These are phyloP conservation scores for Laodelphax striatellus DNA, from an alignment of 1,140 invertebrate genomes.

Conservation along the genomic window DNA sequence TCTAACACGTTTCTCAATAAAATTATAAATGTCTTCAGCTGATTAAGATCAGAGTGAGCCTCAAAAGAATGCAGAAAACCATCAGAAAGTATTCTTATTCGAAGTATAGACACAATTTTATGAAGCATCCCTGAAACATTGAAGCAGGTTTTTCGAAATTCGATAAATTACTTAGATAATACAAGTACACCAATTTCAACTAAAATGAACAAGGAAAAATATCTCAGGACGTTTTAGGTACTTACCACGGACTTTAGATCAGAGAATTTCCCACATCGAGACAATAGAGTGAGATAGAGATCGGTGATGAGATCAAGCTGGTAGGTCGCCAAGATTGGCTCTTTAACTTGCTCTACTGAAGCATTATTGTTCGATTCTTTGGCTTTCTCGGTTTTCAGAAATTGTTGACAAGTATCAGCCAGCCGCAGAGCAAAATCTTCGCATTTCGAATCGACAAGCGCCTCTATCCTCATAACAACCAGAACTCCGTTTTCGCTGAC, in stretches of 20 bases:
- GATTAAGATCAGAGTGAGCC: too few relatives aligned
- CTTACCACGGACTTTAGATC: background rate
- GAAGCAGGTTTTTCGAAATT: too few relatives aligned
- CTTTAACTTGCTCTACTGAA: constrained; percentile 29
- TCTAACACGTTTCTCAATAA: too few relatives aligned
- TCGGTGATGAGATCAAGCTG: constrained; percentile 39
- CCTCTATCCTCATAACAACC: constrained; percentile 38
- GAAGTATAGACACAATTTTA: too few relatives aligned
- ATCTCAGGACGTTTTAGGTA: background rate
- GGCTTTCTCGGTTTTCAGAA: constrained; percentile 31
- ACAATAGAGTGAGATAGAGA: constrained; percentile 39
- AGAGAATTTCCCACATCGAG: constrained; percentile 34
- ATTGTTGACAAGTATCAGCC: constrained; percentile 36
- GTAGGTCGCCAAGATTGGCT: too few relatives aligned
- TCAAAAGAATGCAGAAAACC: too few relatives aligned
- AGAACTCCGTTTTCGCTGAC: constrained; percentile 38
- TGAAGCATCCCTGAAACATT: too few relatives aligned
- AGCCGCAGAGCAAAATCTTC: constrained; percentile 42
- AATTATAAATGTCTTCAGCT: too few relatives aligned
- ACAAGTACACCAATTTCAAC: too few relatives aligned
- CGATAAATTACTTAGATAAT: too few relatives aligned
- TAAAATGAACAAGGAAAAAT: too few relatives aligned
- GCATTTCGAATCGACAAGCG: constrained; percentile 39
- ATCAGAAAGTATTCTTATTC: too few relatives aligned
- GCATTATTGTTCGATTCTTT: constrained; percentile 21